Conservation (phyloP, 2,888 invertebrate species). For the Eristalinus aeneus region DNA sequence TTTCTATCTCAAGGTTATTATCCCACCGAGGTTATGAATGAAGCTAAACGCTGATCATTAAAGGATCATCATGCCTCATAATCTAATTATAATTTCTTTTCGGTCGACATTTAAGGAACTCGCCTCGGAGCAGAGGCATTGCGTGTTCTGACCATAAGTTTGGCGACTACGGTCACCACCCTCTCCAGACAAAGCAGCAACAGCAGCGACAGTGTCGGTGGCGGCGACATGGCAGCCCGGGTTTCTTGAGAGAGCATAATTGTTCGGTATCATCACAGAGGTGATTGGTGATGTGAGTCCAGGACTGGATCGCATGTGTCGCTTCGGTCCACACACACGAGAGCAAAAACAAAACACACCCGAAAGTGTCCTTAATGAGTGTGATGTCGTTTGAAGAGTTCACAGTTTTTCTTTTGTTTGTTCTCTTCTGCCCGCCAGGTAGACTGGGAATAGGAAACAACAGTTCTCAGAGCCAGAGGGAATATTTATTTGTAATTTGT, state of each 20-base stretch:
- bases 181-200: conserved; percentile 48
- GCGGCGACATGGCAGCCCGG: conserved; percentile 8
- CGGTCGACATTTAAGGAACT: conserved; percentile 65
- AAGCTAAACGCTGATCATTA: conserved; percentile 80
- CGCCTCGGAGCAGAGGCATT: conserved; percentile 43
- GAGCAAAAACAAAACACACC: conserved; percentile 38
- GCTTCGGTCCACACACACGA: conserved; percentile 1
- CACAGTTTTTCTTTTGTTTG: conserved; percentile 55
- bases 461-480: conserved; percentile 32
- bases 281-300: conserved; percentile 51
- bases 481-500: conserved; percentile 58
- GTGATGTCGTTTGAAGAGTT: conserved; percentile 67
- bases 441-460: not conserved
- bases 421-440: conserved; percentile 10
- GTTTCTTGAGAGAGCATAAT: conserved; percentile 33
- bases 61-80: conserved; percentile 80
- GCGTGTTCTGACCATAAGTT: conserved; percentile 67
- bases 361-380: conserved; percentile 70
- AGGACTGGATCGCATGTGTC: conserved; percentile 58
- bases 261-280: conserved; percentile 70
- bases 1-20: conserved; percentile 62
- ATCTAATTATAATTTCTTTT: conserved; percentile 80
- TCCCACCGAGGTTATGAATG: conserved; percentile 72
- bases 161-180: conserved; percentile 68
- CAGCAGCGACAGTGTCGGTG: not conserved